Evolutionary conservation across 2,113 vertebrate species (phyloP).

Genomic region (Vulpes ferrilata): DNA sequence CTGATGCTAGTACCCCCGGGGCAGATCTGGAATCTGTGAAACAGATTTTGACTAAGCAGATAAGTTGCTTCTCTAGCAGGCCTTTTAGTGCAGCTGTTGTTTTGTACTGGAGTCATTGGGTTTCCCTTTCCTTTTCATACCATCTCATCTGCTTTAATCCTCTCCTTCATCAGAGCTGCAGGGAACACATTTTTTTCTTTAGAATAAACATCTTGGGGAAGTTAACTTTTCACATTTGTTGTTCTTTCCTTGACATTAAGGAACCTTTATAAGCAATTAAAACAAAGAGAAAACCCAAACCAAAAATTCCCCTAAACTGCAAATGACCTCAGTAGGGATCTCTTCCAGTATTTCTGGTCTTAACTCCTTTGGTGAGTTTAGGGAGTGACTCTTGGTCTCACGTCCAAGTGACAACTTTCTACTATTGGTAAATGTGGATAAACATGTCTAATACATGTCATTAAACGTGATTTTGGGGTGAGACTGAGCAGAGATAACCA

Average conservation of each 20-base stretch:
- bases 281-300: constrained; percentile 71
- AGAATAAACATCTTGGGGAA: constrained; percentile 73
- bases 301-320: constrained; percentile 73
- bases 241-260: constrained; percentile 69
- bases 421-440: neutral
- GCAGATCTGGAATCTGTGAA: constrained; percentile 62
- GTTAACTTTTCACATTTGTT: constrained; percentile 73
- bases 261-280: constrained; percentile 70
- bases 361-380: constrained; percentile 46
- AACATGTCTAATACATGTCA: neutral
- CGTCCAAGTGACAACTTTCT: constrained; percentile 12
- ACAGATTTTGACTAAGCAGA: constrained; percentile 59
- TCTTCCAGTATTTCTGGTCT: constrained; percentile 51
- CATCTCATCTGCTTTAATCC: constrained; percentile 54
- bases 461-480: neutral
- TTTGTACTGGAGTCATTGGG: constrained; percentile 28
- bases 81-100: constrained; percentile 58
- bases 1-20: neutral
- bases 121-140: constrained; percentile 65
- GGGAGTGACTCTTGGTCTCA: constrained; percentile 22
- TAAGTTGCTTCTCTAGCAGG: constrained; percentile 55
- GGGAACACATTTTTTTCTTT: constrained; percentile 58
- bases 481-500: neutral
- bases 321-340: constrained; percentile 51
- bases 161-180: constrained; percentile 49